phyloP scores from a whole-genome alignment of 2,888 invertebrate species.

The Dioctria linearis region DNA sequence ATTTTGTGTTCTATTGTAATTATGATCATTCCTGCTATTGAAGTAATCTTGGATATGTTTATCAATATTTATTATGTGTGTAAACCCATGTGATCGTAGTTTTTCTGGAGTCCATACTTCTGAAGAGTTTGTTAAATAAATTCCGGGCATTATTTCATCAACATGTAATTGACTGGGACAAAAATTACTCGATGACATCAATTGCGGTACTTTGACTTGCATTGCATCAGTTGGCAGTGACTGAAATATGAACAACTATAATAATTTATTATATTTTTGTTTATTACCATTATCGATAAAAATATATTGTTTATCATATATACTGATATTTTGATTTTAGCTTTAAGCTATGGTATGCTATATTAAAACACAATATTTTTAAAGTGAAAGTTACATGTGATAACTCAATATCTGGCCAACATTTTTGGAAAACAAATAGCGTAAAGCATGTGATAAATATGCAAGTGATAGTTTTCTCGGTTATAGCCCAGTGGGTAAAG shows the following conservation, averaged over 20 bases:
- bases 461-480: too few relatives aligned
- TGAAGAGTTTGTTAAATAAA: constrained; percentile 63
- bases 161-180: constrained; percentile 51
- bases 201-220: constrained; percentile 32
- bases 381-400: too few relatives aligned
- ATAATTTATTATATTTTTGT: not conserved
- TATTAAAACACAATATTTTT: too few relatives aligned
- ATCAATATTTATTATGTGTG: constrained; percentile 65
- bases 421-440: too few relatives aligned
- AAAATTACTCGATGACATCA: not conserved
- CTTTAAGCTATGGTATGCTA: too few relatives aligned
- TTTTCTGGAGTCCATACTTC: constrained; percentile 62
- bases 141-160: constrained; percentile 64
- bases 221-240: constrained; percentile 44
- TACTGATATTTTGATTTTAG: too few relatives aligned
- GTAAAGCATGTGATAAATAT: too few relatives aligned
- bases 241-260: constrained; percentile 25
- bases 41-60: constrained; percentile 61
- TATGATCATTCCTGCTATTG: constrained; percentile 23
- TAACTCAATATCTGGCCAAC: too few relatives aligned
- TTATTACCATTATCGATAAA: not conserved
- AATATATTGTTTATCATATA: too few relatives aligned
- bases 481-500: too few relatives aligned
- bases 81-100: constrained; percentile 63
- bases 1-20: constrained; percentile 9